phyloP scores from a whole-genome alignment of 2,888 invertebrate species.

The Andrena camellia region DNA sequence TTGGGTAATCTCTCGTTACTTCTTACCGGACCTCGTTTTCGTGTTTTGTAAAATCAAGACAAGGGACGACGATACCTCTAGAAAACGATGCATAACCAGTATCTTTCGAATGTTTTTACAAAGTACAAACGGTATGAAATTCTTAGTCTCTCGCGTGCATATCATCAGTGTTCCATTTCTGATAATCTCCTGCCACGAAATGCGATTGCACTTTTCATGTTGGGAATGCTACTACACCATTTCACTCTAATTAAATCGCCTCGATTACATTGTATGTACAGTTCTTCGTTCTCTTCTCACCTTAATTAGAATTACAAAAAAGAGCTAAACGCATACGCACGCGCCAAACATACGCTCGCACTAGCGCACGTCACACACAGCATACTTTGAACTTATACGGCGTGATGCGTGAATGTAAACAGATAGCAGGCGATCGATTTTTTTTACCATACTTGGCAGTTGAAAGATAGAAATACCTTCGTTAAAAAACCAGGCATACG shows the following conservation, averaged over 20 bases:
- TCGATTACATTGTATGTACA: conserved; percentile 75
- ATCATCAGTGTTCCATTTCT: conserved; percentile 53
- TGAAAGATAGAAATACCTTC: conserved; percentile 29
- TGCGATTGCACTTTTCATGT: conserved; percentile 71
- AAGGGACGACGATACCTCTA: conserved; percentile 38
- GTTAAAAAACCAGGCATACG: conserved; percentile 28
- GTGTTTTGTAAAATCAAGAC: conserved; percentile 52
- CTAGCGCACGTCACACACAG: conserved; percentile 42
- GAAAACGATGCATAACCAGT: conserved; percentile 59
- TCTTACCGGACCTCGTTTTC: conserved; percentile 30
- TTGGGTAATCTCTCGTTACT: conserved; percentile 53
- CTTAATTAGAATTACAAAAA: conserved; percentile 58
- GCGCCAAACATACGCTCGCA: conserved; percentile 33
- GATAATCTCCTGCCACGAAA: conserved; percentile 56
- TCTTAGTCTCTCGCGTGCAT: conserved; percentile 72
- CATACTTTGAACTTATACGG: conserved; percentile 72
- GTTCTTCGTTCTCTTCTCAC: conserved; percentile 52
- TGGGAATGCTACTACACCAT: conserved; percentile 78
- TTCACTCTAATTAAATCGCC: conserved; percentile 55
- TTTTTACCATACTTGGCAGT: conserved; percentile 3
- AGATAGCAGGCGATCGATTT: conserved; percentile 2
- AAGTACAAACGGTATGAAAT: conserved; percentile 81
- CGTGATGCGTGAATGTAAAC: conserved; percentile 61
- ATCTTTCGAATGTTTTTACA: conserved; percentile 65
- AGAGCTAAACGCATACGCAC: conserved; percentile 44